Base-by-base conservation (phyloP, 2,888 invertebrate genomes). In the Agonopterix arenella region DNA sequence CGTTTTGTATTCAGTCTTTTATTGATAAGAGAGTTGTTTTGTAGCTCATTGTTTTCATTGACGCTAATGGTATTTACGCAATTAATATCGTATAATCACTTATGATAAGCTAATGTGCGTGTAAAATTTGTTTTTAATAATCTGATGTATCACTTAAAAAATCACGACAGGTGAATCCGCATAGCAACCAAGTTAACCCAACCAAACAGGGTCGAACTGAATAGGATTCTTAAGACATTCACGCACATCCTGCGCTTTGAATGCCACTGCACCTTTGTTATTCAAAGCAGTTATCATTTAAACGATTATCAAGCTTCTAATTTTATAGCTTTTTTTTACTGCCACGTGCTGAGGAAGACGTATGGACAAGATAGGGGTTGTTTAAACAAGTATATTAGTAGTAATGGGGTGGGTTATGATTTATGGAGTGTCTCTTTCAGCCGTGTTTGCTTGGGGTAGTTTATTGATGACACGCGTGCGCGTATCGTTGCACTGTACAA, bases 381-480 rank as follows among this genome's bases (percentile, higher is more conserved):
- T 86, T 86, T 82, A 84, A 86, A 89, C 88, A 86, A 84, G 76
- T 84, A 80, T 85, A 88, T 88, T 88, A 88, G 79, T 68, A 66
- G 76, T 80, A 76, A 83, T 83, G 66, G 88, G 85, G 88, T 76
- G 73, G 59, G 67, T 69, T 72, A 60, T 89, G 89, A 89, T 88
- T 85, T 85, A 89, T 88, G 75, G 76, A 70, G 75, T 80, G 88
- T 86, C 88, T 84, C 71, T 76, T 75, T 70, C 88, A 88, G 78
- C 72, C 77, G 78, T 80, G 78, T 79, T 84, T 78, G 79, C 70
- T 62, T 64, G 74, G 76, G 76, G 73, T 66, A 68, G 70, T 71
- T 79, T 85, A 86, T 85, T 80, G 84, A 86, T 83, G 85, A 77
- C 84, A 84, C 84, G 84, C 78, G 84, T 68, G 59, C 62, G 63